Evolutionary conservation across 2,797 vertebrate genomes (phyloP).

Genomic region (Cynodonichthys magdalenae): DNA sequence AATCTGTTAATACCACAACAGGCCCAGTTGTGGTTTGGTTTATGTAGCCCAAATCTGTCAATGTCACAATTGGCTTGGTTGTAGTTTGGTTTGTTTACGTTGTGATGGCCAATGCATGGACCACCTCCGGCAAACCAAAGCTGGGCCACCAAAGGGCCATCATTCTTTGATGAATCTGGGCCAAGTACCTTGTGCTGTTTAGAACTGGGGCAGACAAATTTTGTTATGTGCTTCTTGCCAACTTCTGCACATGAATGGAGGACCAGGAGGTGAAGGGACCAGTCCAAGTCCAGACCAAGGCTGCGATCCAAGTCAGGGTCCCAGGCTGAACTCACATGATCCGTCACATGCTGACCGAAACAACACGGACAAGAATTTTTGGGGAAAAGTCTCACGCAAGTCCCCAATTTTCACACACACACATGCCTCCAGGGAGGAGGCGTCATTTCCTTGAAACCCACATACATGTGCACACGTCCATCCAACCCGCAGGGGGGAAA

Average conservation of each 20-base stretch:
- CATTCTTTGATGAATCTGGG: too few relatives aligned
- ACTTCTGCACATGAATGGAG: neutral
- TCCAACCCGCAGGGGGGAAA: constrained; percentile 19
- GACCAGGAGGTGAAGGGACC: constrained; percentile 3
- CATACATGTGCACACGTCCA: constrained; percentile 23
- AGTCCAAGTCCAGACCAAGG: constrained; percentile 24
- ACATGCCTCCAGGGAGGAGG: constrained; percentile 20
- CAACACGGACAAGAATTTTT: constrained; percentile 7
- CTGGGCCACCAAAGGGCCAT: too few relatives aligned
- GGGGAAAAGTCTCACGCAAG: constrained; percentile 21
- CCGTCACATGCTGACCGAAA: constrained; percentile 52
- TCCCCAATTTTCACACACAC: constrained; percentile 22
- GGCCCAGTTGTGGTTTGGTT: neutral
- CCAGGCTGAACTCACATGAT: constrained; percentile 69
- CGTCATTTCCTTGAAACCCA: constrained; percentile 3
- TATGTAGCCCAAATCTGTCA: neutral
- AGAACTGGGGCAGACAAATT: too few relatives aligned
- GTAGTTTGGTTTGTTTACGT: too few relatives aligned
- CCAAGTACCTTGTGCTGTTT: too few relatives aligned
- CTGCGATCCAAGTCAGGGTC: constrained; percentile 49
- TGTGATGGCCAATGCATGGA: too few relatives aligned
- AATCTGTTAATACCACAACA: too few relatives aligned
- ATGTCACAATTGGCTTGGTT: too few relatives aligned
- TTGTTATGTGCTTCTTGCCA: neutral
- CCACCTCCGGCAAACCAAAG: too few relatives aligned